Evolutionary conservation across 2,888 invertebrate genomes (phyloP).

Genomic region (Biston betularia): DNA sequence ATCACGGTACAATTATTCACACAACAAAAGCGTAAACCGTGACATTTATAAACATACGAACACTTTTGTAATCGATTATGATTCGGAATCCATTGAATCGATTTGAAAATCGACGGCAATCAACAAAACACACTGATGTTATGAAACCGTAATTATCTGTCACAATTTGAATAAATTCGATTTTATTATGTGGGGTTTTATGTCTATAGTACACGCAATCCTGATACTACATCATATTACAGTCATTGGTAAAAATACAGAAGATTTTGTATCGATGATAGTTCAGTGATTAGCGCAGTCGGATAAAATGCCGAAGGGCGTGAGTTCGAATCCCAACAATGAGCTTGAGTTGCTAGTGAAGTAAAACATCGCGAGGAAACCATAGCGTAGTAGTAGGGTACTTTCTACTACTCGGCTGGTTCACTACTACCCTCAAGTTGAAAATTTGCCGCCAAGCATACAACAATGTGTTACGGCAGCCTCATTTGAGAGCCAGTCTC

Average conservation of each 20-base stretch:
- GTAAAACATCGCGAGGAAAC: too few relatives aligned
- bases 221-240: slow-evolving; percentile 57
- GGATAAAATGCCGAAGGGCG: too few relatives aligned
- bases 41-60: slow-evolving; percentile 72
- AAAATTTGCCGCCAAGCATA: too few relatives aligned
- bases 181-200: slow-evolving; percentile 52
- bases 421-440: too few relatives aligned
- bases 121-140: slow-evolving; percentile 60
- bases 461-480: too few relatives aligned
- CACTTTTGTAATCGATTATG: slow-evolving; percentile 67
- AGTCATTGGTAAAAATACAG: slow-evolving; percentile 16
- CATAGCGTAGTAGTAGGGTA: too few relatives aligned
- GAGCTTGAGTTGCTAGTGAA: too few relatives aligned
- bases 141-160: slow-evolving; percentile 58
- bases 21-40: slow-evolving; percentile 66
- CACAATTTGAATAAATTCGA: slow-evolving; percentile 61
- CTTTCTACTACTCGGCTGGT: too few relatives aligned
- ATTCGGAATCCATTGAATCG: slow-evolving; percentile 54
- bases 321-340: too few relatives aligned
- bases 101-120: slow-evolving; percentile 60
- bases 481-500: not conserved
- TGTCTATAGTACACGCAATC: slow-evolving; percentile 68
- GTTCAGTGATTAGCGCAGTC: too few relatives aligned
- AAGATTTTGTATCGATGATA: not conserved
- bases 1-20: slow-evolving; percentile 56